phyloP scores from a whole-genome alignment of 2,888 invertebrate genomes.

The Dimorphilus gyrociliatus region DNA sequence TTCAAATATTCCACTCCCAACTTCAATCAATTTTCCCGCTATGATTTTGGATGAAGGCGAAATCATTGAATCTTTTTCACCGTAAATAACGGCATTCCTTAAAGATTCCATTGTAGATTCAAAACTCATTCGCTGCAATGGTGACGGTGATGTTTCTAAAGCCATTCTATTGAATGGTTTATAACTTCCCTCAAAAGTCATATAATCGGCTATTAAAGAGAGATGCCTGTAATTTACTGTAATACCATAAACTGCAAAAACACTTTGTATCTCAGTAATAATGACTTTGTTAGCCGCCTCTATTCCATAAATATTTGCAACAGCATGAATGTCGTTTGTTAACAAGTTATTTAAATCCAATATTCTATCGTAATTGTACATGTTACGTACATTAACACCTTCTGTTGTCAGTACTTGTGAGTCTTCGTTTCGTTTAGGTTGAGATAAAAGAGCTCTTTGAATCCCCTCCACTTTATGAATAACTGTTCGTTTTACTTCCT shows the following conservation, averaged over 20 bases:
- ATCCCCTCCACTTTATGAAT: slow-evolving; percentile 65
- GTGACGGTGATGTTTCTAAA: slow-evolving; percentile 76
- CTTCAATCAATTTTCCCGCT: too few relatives aligned
- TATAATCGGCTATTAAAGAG: slow-evolving; percentile 81
- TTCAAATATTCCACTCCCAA: too few relatives aligned
- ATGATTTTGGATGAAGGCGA: background rate
- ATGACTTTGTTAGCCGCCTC: slow-evolving; percentile 84
- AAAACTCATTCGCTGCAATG: slow-evolving; percentile 93
- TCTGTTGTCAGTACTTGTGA: slow-evolving; percentile 63
- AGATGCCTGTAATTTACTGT: slow-evolving; percentile 84
- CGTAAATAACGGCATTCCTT: slow-evolving; percentile 53
- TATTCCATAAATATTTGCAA: slow-evolving; percentile 79
- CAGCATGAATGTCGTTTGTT: slow-evolving; percentile 80
- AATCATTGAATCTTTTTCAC: too few relatives aligned
- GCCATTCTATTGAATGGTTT: slow-evolving; percentile 76
- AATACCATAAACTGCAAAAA: slow-evolving; percentile 93
- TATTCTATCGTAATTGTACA: slow-evolving; percentile 62
- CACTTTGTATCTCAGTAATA: slow-evolving; percentile 81
- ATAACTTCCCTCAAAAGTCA: slow-evolving; percentile 82
- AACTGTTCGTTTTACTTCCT: slow-evolving; percentile 53
- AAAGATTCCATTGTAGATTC: slow-evolving; percentile 78
- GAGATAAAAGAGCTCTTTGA: slow-evolving; percentile 63
- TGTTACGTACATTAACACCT: slow-evolving; percentile 80
- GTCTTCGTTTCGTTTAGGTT: slow-evolving; percentile 23
- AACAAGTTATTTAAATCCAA: slow-evolving; percentile 55